Evolutionary conservation across 2,888 invertebrate genomes (phyloP).

Genomic region (Lordiphosa andalusiaca): DNA sequence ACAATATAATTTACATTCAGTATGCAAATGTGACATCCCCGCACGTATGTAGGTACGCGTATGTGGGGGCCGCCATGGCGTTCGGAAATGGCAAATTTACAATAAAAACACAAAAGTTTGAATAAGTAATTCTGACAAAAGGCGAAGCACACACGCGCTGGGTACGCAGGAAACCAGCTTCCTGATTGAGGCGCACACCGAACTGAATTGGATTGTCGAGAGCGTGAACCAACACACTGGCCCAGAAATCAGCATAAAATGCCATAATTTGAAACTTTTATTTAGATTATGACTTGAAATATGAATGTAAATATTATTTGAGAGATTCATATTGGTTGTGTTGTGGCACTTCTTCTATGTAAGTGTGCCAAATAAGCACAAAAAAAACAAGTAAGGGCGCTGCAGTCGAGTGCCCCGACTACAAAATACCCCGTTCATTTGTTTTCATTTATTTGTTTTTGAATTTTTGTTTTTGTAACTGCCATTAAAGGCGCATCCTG

Average conservation of each 20-base stretch:
- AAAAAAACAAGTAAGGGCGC: too few relatives aligned
- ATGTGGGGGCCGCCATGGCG: slow-evolving; percentile 35
- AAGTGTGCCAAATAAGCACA: too few relatives aligned
- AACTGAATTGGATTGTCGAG: not conserved
- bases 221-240: slow-evolving; percentile 3
- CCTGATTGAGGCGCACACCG: not conserved
- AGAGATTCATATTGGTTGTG: too few relatives aligned
- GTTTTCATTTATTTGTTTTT: too few relatives aligned
- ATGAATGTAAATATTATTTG: too few relatives aligned
- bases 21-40: slow-evolving; percentile 56
- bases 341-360: too few relatives aligned
- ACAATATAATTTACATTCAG: slow-evolving; percentile 69
- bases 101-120: slow-evolving; percentile 62
- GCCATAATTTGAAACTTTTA: not conserved
- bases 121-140: slow-evolving; percentile 50
- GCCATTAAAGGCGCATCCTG: too few relatives aligned
- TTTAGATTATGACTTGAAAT: too few relatives aligned
- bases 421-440: too few relatives aligned
- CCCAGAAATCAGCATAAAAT: not conserved
- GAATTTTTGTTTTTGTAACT: too few relatives aligned
- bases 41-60: slow-evolving; percentile 16
- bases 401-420: too few relatives aligned
- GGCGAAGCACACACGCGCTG: slow-evolving; percentile 10
- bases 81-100: slow-evolving; percentile 60
- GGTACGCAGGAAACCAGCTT: not conserved